Conservation (phyloP, 30 jellyfish, hydroid and myxozoan species). For the Mastigias papua region DNA sequence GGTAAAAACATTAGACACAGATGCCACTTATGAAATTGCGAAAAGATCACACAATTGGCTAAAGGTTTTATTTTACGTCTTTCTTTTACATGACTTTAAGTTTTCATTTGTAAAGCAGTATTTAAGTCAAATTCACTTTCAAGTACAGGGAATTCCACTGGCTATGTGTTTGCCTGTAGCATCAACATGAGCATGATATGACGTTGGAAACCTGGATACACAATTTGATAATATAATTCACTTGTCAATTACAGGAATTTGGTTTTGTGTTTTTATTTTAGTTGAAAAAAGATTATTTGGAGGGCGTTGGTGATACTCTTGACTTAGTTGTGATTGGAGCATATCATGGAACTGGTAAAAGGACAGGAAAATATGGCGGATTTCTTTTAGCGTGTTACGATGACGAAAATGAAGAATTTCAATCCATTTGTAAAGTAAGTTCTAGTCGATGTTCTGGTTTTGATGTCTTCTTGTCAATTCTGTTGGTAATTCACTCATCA, state of each 20-base stretch:
- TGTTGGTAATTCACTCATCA: too few relatives aligned
- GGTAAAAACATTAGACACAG: constrained; percentile 91
- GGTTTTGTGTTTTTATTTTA: neutral
- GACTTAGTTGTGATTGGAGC: constrained; percentile 99
- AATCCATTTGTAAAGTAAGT: constrained; percentile 92
- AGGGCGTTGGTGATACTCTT: constrained; percentile 98
- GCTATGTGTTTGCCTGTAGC: too few relatives aligned
- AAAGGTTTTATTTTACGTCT: constrained; percentile 52
- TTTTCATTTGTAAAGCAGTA: too few relatives aligned
- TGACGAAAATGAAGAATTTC: constrained; percentile 96
- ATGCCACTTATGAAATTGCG: constrained; percentile 95
- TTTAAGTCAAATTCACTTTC: too few relatives aligned
- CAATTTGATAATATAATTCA: too few relatives aligned
- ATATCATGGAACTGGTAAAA: constrained; percentile 94
- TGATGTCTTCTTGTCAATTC: too few relatives aligned
- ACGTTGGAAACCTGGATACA: too few relatives aligned
- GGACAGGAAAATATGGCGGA: constrained; percentile 99
- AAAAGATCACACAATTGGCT: constrained; percentile 96
- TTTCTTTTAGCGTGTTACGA: constrained; percentile 98
- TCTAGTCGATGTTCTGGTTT: too few relatives aligned
- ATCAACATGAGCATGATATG: too few relatives aligned
- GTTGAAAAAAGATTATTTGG: constrained; percentile 97
- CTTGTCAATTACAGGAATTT: neutral
- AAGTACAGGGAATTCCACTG: too few relatives aligned
- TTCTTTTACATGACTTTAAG: constrained; percentile 73